These are phyloP conservation scores for Brachystomella parvula DNA, from an alignment of 1,140 invertebrate genomes.

Conservation along the genomic window DNA sequence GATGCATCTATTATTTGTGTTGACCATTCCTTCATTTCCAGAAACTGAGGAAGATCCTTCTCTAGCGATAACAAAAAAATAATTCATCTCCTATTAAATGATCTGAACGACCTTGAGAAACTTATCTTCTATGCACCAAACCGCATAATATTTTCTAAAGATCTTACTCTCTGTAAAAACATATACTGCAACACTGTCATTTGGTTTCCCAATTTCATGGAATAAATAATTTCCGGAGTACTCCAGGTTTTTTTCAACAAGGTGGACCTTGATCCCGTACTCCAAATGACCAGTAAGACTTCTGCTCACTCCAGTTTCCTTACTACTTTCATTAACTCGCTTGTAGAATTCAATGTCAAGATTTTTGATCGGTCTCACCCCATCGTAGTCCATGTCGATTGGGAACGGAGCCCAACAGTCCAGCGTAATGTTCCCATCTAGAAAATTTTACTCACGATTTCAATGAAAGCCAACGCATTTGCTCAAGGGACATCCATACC, in stretches of 20 bases:
- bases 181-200: neutral
- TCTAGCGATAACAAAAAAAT: neutral
- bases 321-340: neutral
- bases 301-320: neutral
- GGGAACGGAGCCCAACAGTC: neutral
- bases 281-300: too few relatives aligned
- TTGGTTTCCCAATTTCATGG: neutral
- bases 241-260: neutral
- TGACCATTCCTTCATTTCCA: neutral
- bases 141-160: neutral
- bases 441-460: neutral
- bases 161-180: conserved; percentile 4
- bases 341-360: neutral
- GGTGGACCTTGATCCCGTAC: neutral
- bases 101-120: neutral
- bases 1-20: neutral
- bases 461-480: neutral
- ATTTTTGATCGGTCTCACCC: neutral
- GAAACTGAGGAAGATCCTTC: conserved; percentile 7
- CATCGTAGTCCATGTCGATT: conserved; percentile 4
- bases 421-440: neutral
- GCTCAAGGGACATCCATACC: neutral
- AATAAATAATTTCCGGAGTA: neutral
- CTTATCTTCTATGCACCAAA: neutral
- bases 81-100: neutral